Conservation (phyloP, 92 coral and sea anemone genomes). For the Porites lobata region DNA sequence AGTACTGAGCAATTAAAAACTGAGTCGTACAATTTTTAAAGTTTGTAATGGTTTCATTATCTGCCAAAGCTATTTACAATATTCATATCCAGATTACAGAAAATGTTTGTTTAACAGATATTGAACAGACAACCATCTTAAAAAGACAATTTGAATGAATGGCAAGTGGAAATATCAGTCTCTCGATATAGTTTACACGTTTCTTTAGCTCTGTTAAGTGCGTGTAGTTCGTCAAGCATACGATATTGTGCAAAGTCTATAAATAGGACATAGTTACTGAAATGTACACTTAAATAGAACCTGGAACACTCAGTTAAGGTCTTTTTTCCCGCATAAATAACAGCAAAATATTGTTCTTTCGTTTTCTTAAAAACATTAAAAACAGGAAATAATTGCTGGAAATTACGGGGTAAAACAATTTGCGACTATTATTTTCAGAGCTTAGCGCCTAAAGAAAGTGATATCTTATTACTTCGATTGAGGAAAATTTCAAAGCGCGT, state of each 20-base stretch:
- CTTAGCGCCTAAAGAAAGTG: conserved; percentile 20
- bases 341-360: not conserved
- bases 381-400: conserved; percentile 27
- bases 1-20: not conserved
- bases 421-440: conserved; percentile 17
- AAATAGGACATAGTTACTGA: not conserved
- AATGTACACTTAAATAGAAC: not conserved
- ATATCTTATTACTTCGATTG: conserved; percentile 25
- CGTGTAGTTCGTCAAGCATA: not conserved
- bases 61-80: not conserved
- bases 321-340: not conserved
- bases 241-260: not conserved
- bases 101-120: conserved; percentile 38
- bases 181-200: conserved; percentile 1
- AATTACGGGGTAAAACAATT: conserved; percentile 36
- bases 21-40: not conserved
- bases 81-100: not conserved
- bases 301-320: not conserved
- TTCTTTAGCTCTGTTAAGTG: not conserved
- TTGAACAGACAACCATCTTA: not conserved
- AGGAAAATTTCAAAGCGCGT: conserved; percentile 13
- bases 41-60: not conserved
- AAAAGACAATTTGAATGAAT: conserved; percentile 1
- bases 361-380: not conserved
- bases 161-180: not conserved